Percentiles rank a stretch among this genome's conserved stretches.
These are phyloP conservation scores for Chrysomela aeneicollis DNA, from an alignment of 2,888 invertebrate species.

Conservation along the genomic window DNA sequence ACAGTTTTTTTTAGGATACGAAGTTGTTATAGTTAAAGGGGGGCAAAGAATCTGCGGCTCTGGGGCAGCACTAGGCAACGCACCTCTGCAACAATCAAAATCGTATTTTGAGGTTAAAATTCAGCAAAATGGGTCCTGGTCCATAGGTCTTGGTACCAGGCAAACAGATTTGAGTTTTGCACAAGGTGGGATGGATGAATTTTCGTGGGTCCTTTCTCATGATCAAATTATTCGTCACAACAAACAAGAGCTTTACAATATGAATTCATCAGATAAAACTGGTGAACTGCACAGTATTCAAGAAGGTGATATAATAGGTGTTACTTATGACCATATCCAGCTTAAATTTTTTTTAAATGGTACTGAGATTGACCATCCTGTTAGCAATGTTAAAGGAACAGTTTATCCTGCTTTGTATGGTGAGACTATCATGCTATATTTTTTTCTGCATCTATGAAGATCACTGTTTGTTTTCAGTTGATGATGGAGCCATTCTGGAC, in stretches of 20 bases:
- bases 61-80: conserved; percentile 93
- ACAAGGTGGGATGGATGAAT: conserved; percentile 85
- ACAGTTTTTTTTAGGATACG: conserved; percentile 75
- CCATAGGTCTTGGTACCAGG: conserved; percentile 90
- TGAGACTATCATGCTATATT: conserved; percentile 61
- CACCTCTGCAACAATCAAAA: conserved; percentile 95
- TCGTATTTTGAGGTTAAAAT: conserved; percentile 98
- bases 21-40: conserved; percentile 95
- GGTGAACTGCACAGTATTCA: conserved; percentile 69
- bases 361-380: conserved; percentile 81
- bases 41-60: conserved; percentile 93
- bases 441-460: background rate
- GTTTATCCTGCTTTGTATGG: conserved; percentile 94
- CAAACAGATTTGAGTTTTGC: conserved; percentile 86
- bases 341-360: conserved; percentile 95
- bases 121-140: conserved; percentile 96
- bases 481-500: conserved; percentile 97
- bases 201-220: conserved; percentile 93
- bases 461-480: conserved; percentile 72
- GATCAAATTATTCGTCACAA: conserved; percentile 89
- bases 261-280: conserved; percentile 52
- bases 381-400: conserved; percentile 88
- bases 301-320: conserved; percentile 94
- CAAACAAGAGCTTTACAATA: conserved; percentile 76
- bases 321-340: conserved; percentile 96